Percentiles rank a stretch among this genome's conserved stretches.
Evolutionary conservation across 2,113 vertebrate genomes (phyloP).

Genomic region (Hippopotamus amphibius): DNA sequence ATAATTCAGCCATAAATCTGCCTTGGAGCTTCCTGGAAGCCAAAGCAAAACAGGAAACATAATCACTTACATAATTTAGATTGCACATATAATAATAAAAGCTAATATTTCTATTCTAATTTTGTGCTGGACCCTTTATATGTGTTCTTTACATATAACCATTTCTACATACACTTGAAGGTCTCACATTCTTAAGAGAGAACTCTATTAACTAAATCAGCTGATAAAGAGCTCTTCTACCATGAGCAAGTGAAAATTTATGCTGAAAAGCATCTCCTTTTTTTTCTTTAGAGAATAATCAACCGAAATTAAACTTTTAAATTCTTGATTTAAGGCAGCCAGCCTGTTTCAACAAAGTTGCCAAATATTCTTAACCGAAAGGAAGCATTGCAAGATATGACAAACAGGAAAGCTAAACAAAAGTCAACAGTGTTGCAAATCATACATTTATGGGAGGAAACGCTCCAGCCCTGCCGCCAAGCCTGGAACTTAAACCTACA

Average conservation of each 20-base stretch:
- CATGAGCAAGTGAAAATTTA: constrained; percentile 72
- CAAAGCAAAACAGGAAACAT: constrained; percentile 48
- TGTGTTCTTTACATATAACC: background rate
- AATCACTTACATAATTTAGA: constrained; percentile 47
- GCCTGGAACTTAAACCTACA: constrained; percentile 66
- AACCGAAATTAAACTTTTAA: constrained; percentile 84
- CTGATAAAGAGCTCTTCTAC: constrained; percentile 65
- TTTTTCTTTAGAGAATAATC: constrained; percentile 79
- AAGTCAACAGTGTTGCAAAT: constrained; percentile 83
- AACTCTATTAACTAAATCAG: constrained; percentile 68
- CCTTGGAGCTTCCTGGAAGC: constrained; percentile 52
- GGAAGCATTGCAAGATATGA: constrained; percentile 80
- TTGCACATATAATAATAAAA: constrained; percentile 13
- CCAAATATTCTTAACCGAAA: constrained; percentile 83
- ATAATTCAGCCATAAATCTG: constrained; percentile 36
- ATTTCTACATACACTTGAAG: constrained; percentile 36
- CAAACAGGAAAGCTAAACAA: constrained; percentile 83
- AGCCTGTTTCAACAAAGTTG: constrained; percentile 82
- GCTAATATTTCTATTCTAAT: constrained; percentile 40
- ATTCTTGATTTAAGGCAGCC: constrained; percentile 82
- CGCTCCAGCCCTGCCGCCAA: constrained; percentile 70
- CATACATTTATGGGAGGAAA: constrained; percentile 81
- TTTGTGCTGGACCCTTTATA: constrained; percentile 29
- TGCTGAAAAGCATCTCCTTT: constrained; percentile 66
- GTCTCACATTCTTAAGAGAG: constrained; percentile 15